Percentiles rank a stretch among this genome's conserved stretches.
These are phyloP conservation scores for Rhea americana DNA, from an alignment of 2,113 vertebrate genomes.

Conservation along the genomic window DNA sequence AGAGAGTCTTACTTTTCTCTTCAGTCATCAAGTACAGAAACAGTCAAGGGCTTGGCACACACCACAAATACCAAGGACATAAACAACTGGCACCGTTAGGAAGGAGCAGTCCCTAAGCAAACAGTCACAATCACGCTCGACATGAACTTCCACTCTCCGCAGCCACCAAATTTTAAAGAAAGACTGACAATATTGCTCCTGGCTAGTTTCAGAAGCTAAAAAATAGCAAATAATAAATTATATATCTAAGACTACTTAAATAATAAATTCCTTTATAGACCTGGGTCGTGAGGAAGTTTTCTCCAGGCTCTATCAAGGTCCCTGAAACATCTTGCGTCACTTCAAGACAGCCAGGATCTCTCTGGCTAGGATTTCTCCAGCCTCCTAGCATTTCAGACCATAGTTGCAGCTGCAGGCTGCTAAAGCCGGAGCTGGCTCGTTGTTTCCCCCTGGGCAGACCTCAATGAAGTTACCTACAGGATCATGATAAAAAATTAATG, in stretches of 20 bases:
- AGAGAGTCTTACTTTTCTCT: not conserved
- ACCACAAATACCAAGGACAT: not conserved
- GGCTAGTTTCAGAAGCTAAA: not conserved
- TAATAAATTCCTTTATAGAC: not conserved
- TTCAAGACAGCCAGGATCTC: not conserved
- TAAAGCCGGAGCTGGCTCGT: not conserved
- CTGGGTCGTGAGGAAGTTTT: not conserved
- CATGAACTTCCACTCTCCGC: not conserved
- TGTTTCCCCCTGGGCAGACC: not conserved
- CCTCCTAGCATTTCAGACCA: not conserved
- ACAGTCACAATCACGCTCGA: not conserved
- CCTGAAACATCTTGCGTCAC: not conserved
- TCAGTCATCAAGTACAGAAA: not conserved
- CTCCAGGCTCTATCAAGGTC: not conserved
- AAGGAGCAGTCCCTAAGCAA: not conserved
- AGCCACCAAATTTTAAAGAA: not conserved
- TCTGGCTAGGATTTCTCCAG: not conserved
- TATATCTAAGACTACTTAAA: not conserved
- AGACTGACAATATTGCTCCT: not conserved
- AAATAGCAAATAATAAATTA: not conserved
- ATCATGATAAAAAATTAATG: not conserved
- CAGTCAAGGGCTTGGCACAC: constrained; percentile 33
- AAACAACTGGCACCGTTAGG: not conserved
- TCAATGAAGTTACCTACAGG: constrained; percentile 5
- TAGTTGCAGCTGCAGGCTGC: not conserved